Conservation (phyloP, 2,888 invertebrate genomes). For the Monopis laevigella region DNA sequence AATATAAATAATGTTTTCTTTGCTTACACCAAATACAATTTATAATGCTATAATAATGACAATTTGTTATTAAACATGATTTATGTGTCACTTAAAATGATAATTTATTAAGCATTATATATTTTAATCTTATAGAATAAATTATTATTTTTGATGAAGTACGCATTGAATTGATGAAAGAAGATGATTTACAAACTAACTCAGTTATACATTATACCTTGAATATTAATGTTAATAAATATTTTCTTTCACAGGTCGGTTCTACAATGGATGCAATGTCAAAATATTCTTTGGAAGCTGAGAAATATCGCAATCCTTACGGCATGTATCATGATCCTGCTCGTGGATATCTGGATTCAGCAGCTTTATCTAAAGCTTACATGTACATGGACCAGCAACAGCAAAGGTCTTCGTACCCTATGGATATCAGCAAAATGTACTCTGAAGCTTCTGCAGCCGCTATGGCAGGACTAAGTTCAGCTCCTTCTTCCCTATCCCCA, state of each 20-base stretch:
- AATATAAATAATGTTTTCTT: too few relatives aligned
- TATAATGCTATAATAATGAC: too few relatives aligned
- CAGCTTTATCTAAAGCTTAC: constrained; percentile 78
- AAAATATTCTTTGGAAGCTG: constrained; percentile 80
- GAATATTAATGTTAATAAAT: too few relatives aligned
- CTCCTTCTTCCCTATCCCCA: constrained; percentile 53
- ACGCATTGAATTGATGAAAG: too few relatives aligned
- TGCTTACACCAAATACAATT: too few relatives aligned
- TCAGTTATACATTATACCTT: too few relatives aligned
- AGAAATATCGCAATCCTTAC: constrained; percentile 78
- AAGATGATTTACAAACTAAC: too few relatives aligned
- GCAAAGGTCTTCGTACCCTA: constrained; percentile 59
- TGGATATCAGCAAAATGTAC: constrained; percentile 75
- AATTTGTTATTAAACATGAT: too few relatives aligned
- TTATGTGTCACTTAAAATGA: too few relatives aligned
- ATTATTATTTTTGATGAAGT: too few relatives aligned
- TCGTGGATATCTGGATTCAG: constrained; percentile 76
- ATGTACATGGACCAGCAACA: constrained; percentile 78
- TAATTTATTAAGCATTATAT: too few relatives aligned
- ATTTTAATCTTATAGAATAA: too few relatives aligned
- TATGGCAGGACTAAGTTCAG: constrained; percentile 62
- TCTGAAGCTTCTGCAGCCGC: constrained; percentile 70
- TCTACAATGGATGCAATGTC: constrained; percentile 80
- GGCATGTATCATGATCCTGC: constrained; percentile 81
- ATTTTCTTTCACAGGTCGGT: constrained; percentile 70